These are phyloP conservation scores for Galagoides demidoff DNA, from an alignment of 2,797 vertebrate genomes.

Conservation along the genomic window DNA sequence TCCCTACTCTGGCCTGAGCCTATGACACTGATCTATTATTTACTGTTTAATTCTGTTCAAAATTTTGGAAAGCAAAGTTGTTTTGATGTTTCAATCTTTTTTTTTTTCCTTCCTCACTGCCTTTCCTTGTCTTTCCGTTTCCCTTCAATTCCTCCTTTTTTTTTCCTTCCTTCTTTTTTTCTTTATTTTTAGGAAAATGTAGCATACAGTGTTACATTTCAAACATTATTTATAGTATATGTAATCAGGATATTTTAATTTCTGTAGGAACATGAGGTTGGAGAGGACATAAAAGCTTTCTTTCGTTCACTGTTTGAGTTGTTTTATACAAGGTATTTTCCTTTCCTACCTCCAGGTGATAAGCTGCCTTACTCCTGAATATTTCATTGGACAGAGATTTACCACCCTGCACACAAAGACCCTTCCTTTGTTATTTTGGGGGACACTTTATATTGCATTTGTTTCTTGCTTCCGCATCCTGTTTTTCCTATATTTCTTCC, in stretches of 20 bases:
- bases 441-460: neutral
- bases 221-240: neutral
- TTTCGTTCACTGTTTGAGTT: neutral
- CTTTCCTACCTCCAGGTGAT: neutral
- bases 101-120: neutral
- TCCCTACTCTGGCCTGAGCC: neutral
- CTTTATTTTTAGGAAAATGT: neutral
- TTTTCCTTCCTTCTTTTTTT: neutral
- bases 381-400: fast-evolving
- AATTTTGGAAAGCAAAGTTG: neutral
- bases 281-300: neutral
- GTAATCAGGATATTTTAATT: neutral
- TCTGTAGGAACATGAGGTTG: neutral
- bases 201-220: neutral
- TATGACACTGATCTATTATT: neutral
- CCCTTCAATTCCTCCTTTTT: neutral
- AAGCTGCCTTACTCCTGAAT: too few species aligned
- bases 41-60: neutral
- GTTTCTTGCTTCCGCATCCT: neutral
- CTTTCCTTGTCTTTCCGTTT: neutral
- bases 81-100: neutral
- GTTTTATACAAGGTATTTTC: neutral
- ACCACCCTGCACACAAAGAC: neutral
- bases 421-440: neutral
- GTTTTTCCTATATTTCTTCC: neutral